phyloP scores from a whole-genome alignment of 1,140 invertebrate genomes.

The Bombus waltoni region DNA sequence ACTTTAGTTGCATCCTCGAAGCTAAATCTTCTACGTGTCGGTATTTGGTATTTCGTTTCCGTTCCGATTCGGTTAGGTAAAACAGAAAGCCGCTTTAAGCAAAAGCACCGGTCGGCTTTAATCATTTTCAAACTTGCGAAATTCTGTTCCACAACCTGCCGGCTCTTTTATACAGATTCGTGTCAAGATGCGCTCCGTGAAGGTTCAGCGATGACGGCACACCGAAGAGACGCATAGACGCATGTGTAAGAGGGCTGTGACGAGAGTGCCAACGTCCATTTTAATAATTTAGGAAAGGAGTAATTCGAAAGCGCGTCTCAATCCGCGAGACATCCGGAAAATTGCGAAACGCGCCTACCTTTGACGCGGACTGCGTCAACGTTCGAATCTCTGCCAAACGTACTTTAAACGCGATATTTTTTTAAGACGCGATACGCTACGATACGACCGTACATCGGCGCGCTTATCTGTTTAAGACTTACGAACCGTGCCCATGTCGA shows the following conservation, averaged over 20 bases:
- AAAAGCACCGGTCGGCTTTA: background rate
- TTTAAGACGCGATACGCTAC: background rate
- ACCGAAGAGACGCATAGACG: background rate
- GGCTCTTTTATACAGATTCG: constrained; percentile 3
- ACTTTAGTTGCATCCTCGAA: too few species aligned
- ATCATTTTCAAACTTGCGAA: constrained; percentile 21
- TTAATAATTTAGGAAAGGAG: constrained; percentile 12
- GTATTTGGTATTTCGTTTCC: too few species aligned
- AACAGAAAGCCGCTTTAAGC: too few species aligned
- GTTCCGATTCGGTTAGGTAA: too few species aligned
- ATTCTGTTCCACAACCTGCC: background rate
- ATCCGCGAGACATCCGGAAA: background rate
- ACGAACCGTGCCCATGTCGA: background rate
- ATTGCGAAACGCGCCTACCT: background rate
- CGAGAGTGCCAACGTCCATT: constrained; percentile 20
- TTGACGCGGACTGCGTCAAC: too few species aligned
- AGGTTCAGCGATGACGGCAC: background rate
- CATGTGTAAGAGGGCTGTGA: background rate
- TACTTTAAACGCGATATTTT: background rate
- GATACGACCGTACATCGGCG: background rate
- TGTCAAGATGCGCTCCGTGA: constrained; percentile 31
- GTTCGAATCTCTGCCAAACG: too few species aligned
- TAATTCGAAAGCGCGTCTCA: background rate
- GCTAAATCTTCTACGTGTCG: too few species aligned
- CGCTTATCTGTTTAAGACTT: background rate